Evolutionary conservation across 1,140 invertebrate genomes (phyloP), one percentile per base, ranked within the genome.

Genomic region (Sitophilus oryzae): DNA sequence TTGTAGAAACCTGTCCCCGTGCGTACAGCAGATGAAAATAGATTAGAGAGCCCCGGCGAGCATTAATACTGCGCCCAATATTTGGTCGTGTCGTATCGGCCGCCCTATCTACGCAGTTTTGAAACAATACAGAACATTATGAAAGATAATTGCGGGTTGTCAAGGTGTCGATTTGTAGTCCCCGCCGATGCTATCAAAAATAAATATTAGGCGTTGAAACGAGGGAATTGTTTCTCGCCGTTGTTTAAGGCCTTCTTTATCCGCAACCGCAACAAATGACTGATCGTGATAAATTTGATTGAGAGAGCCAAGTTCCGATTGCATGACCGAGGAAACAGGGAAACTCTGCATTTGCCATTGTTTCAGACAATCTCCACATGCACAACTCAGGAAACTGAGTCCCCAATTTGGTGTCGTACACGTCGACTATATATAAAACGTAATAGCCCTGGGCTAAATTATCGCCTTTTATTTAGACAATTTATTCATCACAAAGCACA

Each of bases 101-200:
- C 41, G 54, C 56, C 56, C 52, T 63, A 66, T 66, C 64, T 66
- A 56, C 59, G 55, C 46, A 58, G 57, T 62, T 62, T 58, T 67
- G 64, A 71, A 71, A 69, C 66, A 69, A 69, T 68, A 68, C 64
- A 60, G 60, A 66, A 70, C 65, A 66, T 67, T 67, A 70, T 67
- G 58, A 61, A 55, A 63, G 63, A 62, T 70, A 70, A 71, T 71
- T 71, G 66, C 48, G 15, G 68, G 66, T 69, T 71, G 69, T 71
- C 69, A 69, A 70, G 68, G 69, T 71, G 69, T 71, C 69, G 69
- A 71, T 71, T 71, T 71, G 69, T 71, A 62, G 67, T 63, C 63
- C n/a, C 59, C 44, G 51, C 50, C 64, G 69, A 71, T 71, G 56
- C 57, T 71, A 71, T 71, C 69, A 65, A 69, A 70, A 67, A 70